Evolutionary conservation across 2,797 vertebrate genomes (phyloP), one percentile per base, ranked within the genome.

Genomic region (Petrocephalus sullivani): DNA sequence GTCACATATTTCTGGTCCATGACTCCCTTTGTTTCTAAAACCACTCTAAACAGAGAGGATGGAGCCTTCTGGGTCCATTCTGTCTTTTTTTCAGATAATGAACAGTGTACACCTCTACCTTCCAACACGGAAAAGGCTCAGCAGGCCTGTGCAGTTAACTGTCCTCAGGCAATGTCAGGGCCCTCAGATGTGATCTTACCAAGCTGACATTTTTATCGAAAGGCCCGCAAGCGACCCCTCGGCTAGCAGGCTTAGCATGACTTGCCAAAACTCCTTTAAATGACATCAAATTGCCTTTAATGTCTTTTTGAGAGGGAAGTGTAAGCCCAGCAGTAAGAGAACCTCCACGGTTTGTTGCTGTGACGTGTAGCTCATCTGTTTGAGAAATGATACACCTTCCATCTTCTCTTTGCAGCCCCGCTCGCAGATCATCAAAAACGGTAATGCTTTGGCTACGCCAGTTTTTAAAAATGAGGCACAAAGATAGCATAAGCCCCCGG

Each of bases 351-450:
- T 83, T 10, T 83, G 81, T 46, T 53, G 4, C 51, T 53, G 21
- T 83, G 49, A 83, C 53, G 53, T 54, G 49, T 53, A 53, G 1
- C 8, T 60, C 21, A 9, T 54, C 57, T 37, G 49, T 41, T 58
- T 88, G 12, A 88, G 1, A 85, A 90, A 67, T 84, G 83, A 83
- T 87, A 14, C 16, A n/a, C 6, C 86, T 53, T 85, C 51, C 9
- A 21, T 37, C 67, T 91, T 64, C 91, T 58, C 67, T 88, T 89
- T 21, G 14, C 92, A 96, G 95, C 87, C 28, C 0, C 92, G 92
- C 88, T 19, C 91, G 57, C 89, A 86, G 71, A 90, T 92, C 90
- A 90, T 95, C 91, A 95, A 92, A 91, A 93, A 96, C 0, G 94
- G 96, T 96, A 90, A 94, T 93, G 89, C 56, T 57, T 71, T 21